Conservation (phyloP, 1,140 invertebrate species). For the Riptortus pedestris region DNA sequence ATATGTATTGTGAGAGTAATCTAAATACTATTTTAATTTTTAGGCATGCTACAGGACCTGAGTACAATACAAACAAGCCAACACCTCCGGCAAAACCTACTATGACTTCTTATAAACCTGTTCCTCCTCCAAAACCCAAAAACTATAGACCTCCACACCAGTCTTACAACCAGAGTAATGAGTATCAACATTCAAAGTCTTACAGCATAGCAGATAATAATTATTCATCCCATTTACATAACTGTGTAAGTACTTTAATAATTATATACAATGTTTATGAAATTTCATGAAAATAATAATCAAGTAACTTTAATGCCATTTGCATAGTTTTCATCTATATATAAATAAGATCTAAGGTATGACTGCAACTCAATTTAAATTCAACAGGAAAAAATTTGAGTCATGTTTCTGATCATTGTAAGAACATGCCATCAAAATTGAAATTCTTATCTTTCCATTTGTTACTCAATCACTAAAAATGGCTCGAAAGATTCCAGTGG, state of each 20-base stretch:
- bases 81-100: constrained; percentile 37
- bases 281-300: neutral
- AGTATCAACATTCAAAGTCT: constrained; percentile 40
- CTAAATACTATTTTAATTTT: too few species aligned
- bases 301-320: too few species aligned
- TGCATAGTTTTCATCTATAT: too few species aligned
- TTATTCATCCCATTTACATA: constrained; percentile 40
- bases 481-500: too few species aligned
- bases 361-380: too few species aligned
- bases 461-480: too few species aligned
- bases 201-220: constrained; percentile 39
- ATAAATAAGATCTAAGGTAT: too few species aligned
- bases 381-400: too few species aligned
- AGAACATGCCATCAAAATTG: too few species aligned
- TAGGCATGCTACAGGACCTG: constrained; percentile 35
- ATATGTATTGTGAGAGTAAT: too few species aligned
- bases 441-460: too few species aligned
- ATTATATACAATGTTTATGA: neutral
- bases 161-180: constrained; percentile 32
- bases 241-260: constrained; percentile 38
- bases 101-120: constrained; percentile 59
- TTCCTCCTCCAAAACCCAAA: constrained; percentile 83
- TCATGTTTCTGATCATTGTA: too few species aligned
- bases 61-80: constrained; percentile 36
- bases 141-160: constrained; percentile 68